Conservation (phyloP, 2,888 invertebrate genomes). For the Meloe dianella region DNA sequence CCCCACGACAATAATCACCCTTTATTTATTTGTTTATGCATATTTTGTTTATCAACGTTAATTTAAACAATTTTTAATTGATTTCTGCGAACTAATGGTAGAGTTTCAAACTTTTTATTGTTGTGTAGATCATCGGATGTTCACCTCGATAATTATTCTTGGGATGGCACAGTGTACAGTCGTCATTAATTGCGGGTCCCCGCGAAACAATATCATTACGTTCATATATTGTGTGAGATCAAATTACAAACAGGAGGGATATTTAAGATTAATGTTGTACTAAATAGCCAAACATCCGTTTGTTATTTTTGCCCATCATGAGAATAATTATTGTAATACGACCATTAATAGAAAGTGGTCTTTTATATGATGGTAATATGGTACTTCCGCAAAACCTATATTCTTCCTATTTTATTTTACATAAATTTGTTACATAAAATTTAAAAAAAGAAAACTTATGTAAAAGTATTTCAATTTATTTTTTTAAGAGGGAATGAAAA, state of each 20-base stretch:
- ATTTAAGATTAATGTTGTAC: background rate
- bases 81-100: background rate
- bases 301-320: background rate
- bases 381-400: conserved; percentile 4
- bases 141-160: conserved; percentile 18
- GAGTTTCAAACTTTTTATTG: too few species aligned
- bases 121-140: too few species aligned
- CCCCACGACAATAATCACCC: background rate
- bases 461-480: background rate
- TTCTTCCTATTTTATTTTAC: background rate
- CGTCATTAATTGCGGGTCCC: conserved; percentile 27
- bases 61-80: too few species aligned
- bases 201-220: conserved; percentile 21
- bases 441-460: background rate
- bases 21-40: too few species aligned
- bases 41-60: too few species aligned
- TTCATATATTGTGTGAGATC: background rate
- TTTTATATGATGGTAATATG: background rate
- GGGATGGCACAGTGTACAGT: conserved; percentile 12
- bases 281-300: conserved; percentile 11
- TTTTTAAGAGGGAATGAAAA: background rate
- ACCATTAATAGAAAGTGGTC: background rate
- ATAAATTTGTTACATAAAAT: background rate
- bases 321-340: background rate
- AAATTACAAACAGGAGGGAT: background rate